These are phyloP conservation scores for Sigmodon hispidus DNA, from an alignment of 2,113 vertebrate species.

Conservation along the genomic window DNA sequence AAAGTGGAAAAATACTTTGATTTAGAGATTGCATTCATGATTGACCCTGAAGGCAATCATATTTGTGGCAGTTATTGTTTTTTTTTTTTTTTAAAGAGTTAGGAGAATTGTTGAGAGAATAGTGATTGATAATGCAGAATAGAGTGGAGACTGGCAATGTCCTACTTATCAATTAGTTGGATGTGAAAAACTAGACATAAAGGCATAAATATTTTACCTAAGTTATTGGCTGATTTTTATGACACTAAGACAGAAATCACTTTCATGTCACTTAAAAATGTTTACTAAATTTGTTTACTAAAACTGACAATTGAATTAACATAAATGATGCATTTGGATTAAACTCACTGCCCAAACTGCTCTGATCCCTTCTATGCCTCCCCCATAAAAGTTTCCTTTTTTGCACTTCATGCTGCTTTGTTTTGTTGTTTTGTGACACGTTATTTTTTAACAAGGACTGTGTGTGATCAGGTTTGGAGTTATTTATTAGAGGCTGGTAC, in stretches of 20 bases:
- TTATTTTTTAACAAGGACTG: neutral
- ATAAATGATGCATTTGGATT: neutral
- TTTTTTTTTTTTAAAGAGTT: neutral
- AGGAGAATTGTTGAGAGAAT: neutral
- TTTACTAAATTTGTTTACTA: too few species aligned
- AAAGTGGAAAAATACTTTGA: neutral
- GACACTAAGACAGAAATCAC: neutral
- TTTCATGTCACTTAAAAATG: neutral
- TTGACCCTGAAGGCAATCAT: neutral
- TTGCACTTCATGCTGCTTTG: too few species aligned
- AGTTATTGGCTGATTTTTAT: neutral
- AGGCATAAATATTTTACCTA: neutral
- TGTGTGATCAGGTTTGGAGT: too few species aligned
- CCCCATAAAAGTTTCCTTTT: neutral
- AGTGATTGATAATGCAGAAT: neutral
- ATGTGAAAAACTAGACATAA: neutral
- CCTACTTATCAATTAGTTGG: neutral
- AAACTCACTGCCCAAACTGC: neutral
- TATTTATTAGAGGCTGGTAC: neutral
- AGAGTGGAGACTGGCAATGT: neutral
- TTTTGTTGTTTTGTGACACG: neutral
- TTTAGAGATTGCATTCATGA: neutral
- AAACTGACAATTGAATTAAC: neutral
- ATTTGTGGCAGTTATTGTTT: neutral
- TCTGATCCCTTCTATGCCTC: neutral